Evolutionary conservation across 2,113 vertebrate species (phyloP), one percentile per base, ranked within the genome.

Genomic region (Rutilus rutilus): DNA sequence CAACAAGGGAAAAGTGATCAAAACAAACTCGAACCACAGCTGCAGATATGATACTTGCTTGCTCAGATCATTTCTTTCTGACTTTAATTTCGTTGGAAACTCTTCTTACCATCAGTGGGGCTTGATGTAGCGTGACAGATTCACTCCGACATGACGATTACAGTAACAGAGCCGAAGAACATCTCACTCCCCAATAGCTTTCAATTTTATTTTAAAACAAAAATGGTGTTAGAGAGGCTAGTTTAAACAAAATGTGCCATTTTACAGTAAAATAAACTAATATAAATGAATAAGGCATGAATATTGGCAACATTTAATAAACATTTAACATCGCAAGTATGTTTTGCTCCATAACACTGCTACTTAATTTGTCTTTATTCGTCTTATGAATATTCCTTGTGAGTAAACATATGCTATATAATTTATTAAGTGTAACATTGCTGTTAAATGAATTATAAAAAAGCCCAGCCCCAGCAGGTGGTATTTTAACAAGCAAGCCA

Each of bases 401-500:
- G 21, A 33, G 15, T 54, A 77, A 54, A 73, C 1, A 11, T n/a
- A 33, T 50, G 73, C 15, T 75, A 50, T 54, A 77, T 30, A 11
- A 54, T 54, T 54, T 8, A 77, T 77, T 77, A 52, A 76, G 39
- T 52, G 52, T 52, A 77, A 33, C 25, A 77, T 21, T 30, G 47
- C 47, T 77, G 42, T 54, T 54, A 77, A 54, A 54, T 77, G 9
- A 77, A 54, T 77, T 77, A 52, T 77, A 77, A 77, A 77, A 27
- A 27, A 19, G 42, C 50, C 8, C 75, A 54, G 50, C 47, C 50
- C 8, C 75, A 54, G 50, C 47, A 54, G 15, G 75, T 30, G 75
- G 15, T 77, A 21, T 54, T 77, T 47, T 77, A 54, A 19, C 52
- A 54, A 33, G 75, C 47, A 77, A 76, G 73, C 73, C 45, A 27